phyloP scores from a whole-genome alignment of 2,113 vertebrate species.

The Nymphicus hollandicus region DNA sequence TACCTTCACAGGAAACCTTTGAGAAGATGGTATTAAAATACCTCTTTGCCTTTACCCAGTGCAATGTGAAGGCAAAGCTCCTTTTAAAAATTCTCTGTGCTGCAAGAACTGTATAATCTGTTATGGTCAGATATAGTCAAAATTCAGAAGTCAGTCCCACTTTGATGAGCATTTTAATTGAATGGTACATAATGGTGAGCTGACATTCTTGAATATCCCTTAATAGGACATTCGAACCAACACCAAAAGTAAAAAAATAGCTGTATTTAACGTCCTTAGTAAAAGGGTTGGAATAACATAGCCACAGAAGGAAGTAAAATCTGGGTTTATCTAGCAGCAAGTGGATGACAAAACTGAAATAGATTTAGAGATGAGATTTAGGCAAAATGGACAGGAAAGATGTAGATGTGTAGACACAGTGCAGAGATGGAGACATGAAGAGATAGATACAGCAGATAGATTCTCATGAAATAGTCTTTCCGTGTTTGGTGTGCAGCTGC shows the following conservation, averaged over 20 bases:
- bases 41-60: background rate
- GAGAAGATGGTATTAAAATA: background rate
- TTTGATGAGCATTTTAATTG: background rate
- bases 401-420: conserved; percentile 28
- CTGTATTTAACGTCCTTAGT: background rate
- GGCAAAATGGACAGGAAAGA: background rate
- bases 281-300: background rate
- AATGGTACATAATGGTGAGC: background rate
- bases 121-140: background rate
- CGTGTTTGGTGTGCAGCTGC: conserved; percentile 68
- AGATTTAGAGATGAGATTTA: conserved; percentile 12
- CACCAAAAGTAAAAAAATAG: background rate
- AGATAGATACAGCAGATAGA: conserved; percentile 50
- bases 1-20: background rate
- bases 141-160: background rate
- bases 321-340: background rate
- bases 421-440: conserved; percentile 27
- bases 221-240: background rate
- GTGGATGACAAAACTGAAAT: background rate
- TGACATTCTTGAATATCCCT: background rate
- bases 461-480: conserved; percentile 69
- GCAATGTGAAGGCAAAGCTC: background rate
- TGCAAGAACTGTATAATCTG: background rate
- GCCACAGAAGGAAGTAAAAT: background rate
- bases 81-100: background rate